Percentiles rank a stretch among this genome's conserved stretches.
Conservation (phyloP, 2,113 vertebrate genomes). For the Etheostoma cragini region DNA sequence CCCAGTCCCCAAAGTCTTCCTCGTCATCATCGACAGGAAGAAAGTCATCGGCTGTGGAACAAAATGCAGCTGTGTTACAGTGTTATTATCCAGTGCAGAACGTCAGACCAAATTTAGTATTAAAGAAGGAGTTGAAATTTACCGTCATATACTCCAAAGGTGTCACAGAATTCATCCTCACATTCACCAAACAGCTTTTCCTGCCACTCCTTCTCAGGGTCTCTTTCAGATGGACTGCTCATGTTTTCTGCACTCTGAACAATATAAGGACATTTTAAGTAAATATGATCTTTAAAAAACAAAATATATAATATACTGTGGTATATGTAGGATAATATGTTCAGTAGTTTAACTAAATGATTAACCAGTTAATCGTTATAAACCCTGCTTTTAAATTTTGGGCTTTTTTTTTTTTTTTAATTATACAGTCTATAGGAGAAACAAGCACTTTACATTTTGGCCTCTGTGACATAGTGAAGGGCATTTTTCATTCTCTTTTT, state of each 20-base stretch:
- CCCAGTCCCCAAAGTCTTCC: conserved; percentile 88
- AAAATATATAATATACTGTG: too few relatives aligned
- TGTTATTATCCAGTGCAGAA: not conserved
- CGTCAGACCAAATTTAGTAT: not conserved
- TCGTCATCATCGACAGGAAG: conserved; percentile 79
- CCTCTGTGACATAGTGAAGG: too few relatives aligned
- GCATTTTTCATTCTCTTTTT: too few relatives aligned
- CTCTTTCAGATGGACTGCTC: not conserved
- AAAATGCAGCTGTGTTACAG: conserved; percentile 5
- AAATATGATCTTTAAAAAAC: not conserved
- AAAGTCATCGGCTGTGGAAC: conserved; percentile 78
- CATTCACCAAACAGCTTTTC: conserved; percentile 89
- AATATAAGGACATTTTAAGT: not conserved
- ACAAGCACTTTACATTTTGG: too few relatives aligned
- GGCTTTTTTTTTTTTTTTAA: too few relatives aligned
- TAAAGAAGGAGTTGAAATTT: conserved; percentile 12
- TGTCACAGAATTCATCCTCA: conserved; percentile 88
- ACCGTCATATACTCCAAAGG: conserved; percentile 87
- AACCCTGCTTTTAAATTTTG: too few relatives aligned
- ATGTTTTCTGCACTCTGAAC: conserved; percentile 34
- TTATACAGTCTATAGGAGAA: too few relatives aligned
- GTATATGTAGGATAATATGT: too few relatives aligned
- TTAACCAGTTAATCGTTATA: too few relatives aligned
- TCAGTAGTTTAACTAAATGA: too few relatives aligned
- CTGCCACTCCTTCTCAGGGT: conserved; percentile 83